Evolutionary conservation across 2,888 invertebrate species (phyloP).

Genomic region (Peribatodes rhomboidaria): DNA sequence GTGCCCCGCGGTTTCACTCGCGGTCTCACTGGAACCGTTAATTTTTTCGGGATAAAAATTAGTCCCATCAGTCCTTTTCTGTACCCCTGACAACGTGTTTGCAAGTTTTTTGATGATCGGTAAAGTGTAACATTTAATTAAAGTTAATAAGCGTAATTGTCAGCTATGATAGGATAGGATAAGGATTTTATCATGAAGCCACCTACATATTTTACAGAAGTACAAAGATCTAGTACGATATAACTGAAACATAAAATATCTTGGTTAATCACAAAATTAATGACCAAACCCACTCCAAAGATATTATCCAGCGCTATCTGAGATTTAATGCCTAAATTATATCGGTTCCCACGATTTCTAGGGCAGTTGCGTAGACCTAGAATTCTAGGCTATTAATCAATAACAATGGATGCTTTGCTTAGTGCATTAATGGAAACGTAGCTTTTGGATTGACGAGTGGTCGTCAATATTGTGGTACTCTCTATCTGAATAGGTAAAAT

Average conservation of each 20-base stretch:
- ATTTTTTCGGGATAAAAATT: too few species aligned
- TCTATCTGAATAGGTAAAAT: neutral
- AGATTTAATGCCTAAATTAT: conserved; percentile 36
- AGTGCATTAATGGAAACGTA: conserved; percentile 13
- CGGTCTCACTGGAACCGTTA: too few species aligned
- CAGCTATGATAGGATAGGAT: too few species aligned
- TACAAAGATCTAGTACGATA: neutral
- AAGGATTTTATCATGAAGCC: too few species aligned
- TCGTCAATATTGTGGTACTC: conserved; percentile 6
- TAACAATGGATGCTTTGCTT: conserved; percentile 28
- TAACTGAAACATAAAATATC: conserved; percentile 8
- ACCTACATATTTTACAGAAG: too few species aligned
- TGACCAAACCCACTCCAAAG: conserved; percentile 22
- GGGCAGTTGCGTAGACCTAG: conserved; percentile 23
- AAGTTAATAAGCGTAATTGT: too few species aligned
- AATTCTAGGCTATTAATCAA: conserved; percentile 34
- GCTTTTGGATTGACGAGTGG: conserved; percentile 18
- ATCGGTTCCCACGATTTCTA: conserved; percentile 40
- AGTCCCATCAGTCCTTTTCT: too few species aligned
- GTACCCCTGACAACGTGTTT: too few species aligned
- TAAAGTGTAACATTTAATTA: too few species aligned
- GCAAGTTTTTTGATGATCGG: too few species aligned
- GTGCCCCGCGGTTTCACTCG: too few species aligned
- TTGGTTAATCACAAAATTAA: conserved; percentile 12
- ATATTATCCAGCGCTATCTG: conserved; percentile 23